phyloP scores from a whole-genome alignment of 1,140 invertebrate genomes.

The Brachionus angularis region DNA sequence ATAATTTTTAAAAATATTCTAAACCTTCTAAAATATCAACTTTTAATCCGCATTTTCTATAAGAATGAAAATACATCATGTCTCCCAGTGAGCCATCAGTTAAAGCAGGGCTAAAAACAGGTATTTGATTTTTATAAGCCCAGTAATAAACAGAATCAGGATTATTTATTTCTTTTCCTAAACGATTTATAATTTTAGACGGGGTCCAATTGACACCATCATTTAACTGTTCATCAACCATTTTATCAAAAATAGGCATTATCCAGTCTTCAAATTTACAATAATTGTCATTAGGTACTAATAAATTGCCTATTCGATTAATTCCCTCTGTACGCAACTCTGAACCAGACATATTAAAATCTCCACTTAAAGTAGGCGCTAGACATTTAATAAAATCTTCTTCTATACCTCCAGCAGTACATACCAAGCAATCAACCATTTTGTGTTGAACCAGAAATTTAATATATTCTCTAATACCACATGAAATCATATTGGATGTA shows the following conservation, averaged over 20 bases:
- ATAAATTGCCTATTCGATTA: conserved; percentile 92
- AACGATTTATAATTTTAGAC: conserved; percentile 73
- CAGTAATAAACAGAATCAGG: conserved; percentile 92
- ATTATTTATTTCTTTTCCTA: conserved; percentile 87
- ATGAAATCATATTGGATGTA: conserved; percentile 95
- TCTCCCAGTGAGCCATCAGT: conserved; percentile 98
- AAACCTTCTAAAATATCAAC: conserved; percentile 77
- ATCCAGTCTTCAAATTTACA: conserved; percentile 97
- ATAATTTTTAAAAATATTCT: neutral
- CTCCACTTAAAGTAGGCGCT: conserved; percentile 83
- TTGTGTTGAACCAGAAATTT: conserved; percentile 76
- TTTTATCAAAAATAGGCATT: conserved; percentile 83
- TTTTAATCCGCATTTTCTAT: conserved; percentile 75
- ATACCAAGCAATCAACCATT: conserved; percentile 67
- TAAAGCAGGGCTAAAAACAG: conserved; percentile 92
- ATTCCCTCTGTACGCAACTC: conserved; percentile 77
- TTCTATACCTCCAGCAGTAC: conserved; percentile 94
- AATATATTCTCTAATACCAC: conserved; percentile 85
- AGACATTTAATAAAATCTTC: conserved; percentile 99
- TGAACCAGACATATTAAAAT: conserved; percentile 74
- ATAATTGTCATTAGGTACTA: conserved; percentile 98
- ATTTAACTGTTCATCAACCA: conserved; percentile 80
- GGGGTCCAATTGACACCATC: conserved; percentile 81
- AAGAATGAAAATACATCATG: conserved; percentile 99
- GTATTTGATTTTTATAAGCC: conserved; percentile 94